A percentile compares a stretch with the other conserved stretches of the same genome.
Conservation (phyloP, 1,140 invertebrate genomes). For the Sycophila sp. region DNA sequence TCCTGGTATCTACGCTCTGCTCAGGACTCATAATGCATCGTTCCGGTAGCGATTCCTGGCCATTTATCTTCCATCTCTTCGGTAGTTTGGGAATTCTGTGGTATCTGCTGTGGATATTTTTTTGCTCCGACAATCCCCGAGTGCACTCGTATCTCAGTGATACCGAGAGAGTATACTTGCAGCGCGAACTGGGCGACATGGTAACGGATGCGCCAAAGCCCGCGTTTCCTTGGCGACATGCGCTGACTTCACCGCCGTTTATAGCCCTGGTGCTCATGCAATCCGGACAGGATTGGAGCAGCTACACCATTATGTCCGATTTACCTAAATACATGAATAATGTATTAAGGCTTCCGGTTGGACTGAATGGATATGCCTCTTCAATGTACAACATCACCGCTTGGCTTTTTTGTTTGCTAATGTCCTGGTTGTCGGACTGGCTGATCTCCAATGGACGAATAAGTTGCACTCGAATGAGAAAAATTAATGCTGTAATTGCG, state of each 20-base stretch:
- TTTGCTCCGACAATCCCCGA: constrained; percentile 78
- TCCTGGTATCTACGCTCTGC: constrained; percentile 34
- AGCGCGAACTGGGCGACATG: constrained; percentile 44
- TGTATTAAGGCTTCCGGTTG: constrained; percentile 81
- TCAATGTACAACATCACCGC: constrained; percentile 45
- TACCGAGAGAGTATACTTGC: constrained; percentile 77
- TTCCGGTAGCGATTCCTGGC: constrained; percentile 72
- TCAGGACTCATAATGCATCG: constrained; percentile 28
- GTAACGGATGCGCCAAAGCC: constrained; percentile 67
- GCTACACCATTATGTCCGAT: constrained; percentile 84
- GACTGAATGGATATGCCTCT: constrained; percentile 70
- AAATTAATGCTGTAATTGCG: constrained; percentile 15
- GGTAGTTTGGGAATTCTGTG: constrained; percentile 76
- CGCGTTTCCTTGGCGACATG: constrained; percentile 75
- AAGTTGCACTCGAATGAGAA: constrained; percentile 65
- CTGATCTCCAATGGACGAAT: constrained; percentile 66
- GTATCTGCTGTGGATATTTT: constrained; percentile 75
- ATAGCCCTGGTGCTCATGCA: constrained; percentile 71
- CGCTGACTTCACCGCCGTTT: constrained; percentile 78
- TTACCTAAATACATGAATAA: constrained; percentile 85
- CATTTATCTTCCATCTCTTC: constrained; percentile 81
- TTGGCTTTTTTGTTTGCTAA: constrained; percentile 70
- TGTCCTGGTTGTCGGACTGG: constrained; percentile 69
- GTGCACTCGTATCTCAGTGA: constrained; percentile 83
- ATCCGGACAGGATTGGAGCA: constrained; percentile 71